A percentile compares a stretch with the other conserved stretches of the same genome.
Evolutionary conservation across 1,140 invertebrate genomes (phyloP).

Genomic region (Sitobion miscanthi): DNA sequence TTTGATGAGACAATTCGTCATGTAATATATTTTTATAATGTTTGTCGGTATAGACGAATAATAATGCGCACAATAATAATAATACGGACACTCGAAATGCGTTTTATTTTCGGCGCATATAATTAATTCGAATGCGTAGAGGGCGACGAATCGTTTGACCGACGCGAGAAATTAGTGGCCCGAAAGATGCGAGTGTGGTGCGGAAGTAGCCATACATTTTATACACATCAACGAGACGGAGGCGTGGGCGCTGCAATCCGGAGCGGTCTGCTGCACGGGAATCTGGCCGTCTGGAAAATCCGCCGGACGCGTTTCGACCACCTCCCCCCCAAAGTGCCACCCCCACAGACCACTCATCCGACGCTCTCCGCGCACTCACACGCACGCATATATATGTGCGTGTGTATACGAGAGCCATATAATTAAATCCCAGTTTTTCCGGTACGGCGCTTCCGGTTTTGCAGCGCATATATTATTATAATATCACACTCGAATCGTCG

Average conservation of each 20-base stretch:
- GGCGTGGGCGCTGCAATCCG: not conserved
- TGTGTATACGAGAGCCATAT: not conserved
- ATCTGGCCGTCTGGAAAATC: slow-evolving; percentile 29
- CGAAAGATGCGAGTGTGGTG: not conserved
- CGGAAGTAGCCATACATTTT: not conserved
- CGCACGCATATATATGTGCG: too few relatives aligned
- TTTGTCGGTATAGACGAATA: not conserved
- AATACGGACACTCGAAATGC: not conserved
- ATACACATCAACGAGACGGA: not conserved
- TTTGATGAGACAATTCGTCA: not conserved
- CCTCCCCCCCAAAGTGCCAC: not conserved
- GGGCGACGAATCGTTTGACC: slow-evolving; percentile 5
- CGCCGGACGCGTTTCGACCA: not conserved
- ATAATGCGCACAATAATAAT: too few relatives aligned
- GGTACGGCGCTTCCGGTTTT: slow-evolving; percentile 7
- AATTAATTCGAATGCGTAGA: not conserved
- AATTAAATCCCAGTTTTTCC: slow-evolving; percentile 50
- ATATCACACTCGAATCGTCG: not conserved
- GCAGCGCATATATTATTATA: not conserved
- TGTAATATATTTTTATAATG: not conserved
- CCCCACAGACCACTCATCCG: not conserved
- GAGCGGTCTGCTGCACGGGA: not conserved
- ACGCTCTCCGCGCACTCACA: not conserved
- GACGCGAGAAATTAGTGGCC: slow-evolving; percentile 6
- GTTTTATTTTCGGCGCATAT: not conserved